Evolutionary conservation across 2,797 vertebrate species (phyloP), one percentile per base, ranked within the genome.

Genomic region (Borostomias antarcticus): DNA sequence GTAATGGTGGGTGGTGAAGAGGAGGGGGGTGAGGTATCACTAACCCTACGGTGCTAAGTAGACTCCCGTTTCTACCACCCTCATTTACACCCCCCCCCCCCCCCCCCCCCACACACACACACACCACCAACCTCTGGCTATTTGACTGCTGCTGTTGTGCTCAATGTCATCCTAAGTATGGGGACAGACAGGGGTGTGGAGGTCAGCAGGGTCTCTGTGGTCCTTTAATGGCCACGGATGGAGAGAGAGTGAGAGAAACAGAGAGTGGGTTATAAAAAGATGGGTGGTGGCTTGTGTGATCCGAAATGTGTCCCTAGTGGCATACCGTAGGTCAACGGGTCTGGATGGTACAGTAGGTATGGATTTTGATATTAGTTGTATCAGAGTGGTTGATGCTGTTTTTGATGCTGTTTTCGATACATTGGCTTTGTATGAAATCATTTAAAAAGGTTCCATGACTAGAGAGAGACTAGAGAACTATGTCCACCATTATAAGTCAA

Each of bases 81-180:
- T 58, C 71, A 65, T 65, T 72, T 63, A 71, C 58, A 23, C 72
- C 58, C 74, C 70, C 70, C 79, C 72, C 70, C 78, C 68, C n/a
- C n/a, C n/a, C n/a, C n/a, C n/a, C n/a, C n/a, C n/a, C n/a, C n/a
- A n/a, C n/a, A n/a, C n/a, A n/a, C n/a, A n/a, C n/a, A n/a, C n/a
- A n/a, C n/a, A n/a, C n/a, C n/a, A n/a, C n/a, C n/a, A n/a, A n/a
- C n/a, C 70, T 70, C 40, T 68, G 70, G 80, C 76, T 75, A 67
- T 62, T 68, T 65, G 70, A 78, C 69, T 72, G 64, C 74, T 78
- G 73, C 77, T 81, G n/a, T n/a, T n/a, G 72, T 30, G 72, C 73
- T 85, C 84, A 86, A 87, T 84, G 86, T 87, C 85, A 85, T 82
- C 70, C 70, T 76, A 80, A 80, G 69, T 67, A 79, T 79, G 66